Base-by-base conservation (phyloP, 2,113 vertebrate genomes). In the Cranoglanis bouderius region DNA sequence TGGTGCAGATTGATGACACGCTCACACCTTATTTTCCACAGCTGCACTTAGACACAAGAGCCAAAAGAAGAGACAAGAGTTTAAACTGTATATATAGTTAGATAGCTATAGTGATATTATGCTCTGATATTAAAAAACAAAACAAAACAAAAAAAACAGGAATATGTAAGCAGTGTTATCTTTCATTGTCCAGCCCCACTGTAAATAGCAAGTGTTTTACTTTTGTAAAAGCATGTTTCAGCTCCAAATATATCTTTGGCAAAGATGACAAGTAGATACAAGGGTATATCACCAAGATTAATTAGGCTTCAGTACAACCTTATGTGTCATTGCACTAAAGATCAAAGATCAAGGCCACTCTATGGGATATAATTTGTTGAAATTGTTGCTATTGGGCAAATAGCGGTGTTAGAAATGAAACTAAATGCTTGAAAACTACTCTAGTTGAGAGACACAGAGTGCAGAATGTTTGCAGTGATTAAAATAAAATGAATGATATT, bases 1-100 rank as follows among this genome's bases (percentile, higher is more conserved):
- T 55, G 19, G 32, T 26, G 32, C 49, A 74, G 84, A 75, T 43
- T 77, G 51, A 86, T 86, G 85, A 29, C 40, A 77, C 21, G 46
- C 72, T 59, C 53, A 1, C 85, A 59, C 26, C 21, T 59, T 86
- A 78, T 78, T 77, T 29, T 57, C 35, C 61, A 59, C 38, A 82
- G 75, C 29, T 82, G 61, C 61, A 85, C 74, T n/a, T 46, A 13
- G 16, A 55, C 55, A 77, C 43, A 82, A 24, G 2, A 55, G 9
- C 59, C 70, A 74, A n/a, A 0, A 86, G 7, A 49, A 46, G 14
- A 86, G n/a, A 85, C 49, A 40, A 1, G 46, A 38, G 6, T 86
- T 38, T 61, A 43, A 29, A 59, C 35, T 85, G 67, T 35, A 85
- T 26, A 4, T 72, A 38, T 43, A 75, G 8, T 26, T 43, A 75